These are phyloP conservation scores for Sipha flava DNA, from an alignment of 1,140 invertebrate genomes.

Conservation along the genomic window DNA sequence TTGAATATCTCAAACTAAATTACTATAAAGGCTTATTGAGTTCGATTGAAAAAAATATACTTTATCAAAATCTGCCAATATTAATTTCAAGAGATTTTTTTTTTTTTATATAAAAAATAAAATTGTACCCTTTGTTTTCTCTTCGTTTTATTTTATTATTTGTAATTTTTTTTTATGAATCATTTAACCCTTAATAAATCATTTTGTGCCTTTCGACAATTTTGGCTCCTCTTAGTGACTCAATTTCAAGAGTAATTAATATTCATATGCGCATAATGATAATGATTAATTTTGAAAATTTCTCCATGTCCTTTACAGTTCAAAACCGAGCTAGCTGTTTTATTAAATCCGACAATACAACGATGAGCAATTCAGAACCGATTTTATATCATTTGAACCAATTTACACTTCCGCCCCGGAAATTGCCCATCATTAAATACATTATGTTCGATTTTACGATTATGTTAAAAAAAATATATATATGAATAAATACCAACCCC, in stretches of 20 bases:
- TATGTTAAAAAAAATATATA: too few species aligned
- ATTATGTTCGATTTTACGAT: neutral
- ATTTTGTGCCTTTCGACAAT: neutral
- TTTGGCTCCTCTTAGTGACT: neutral
- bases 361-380: neutral
- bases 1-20: too few species aligned
- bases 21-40: too few species aligned
- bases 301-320: neutral
- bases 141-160: neutral
- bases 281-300: neutral
- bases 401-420: neutral
- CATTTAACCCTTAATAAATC: neutral
- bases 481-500: too few species aligned
- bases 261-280: neutral
- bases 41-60: too few species aligned
- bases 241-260: neutral
- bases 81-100: too few species aligned
- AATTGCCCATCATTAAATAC: neutral
- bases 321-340: neutral
- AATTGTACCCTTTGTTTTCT: too few species aligned
- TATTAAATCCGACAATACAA: neutral
- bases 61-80: too few species aligned
- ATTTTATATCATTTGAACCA: neutral
- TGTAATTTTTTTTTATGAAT: neutral
- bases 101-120: too few species aligned